Conservation (phyloP, 2,888 invertebrate genomes). For the Quadroppia sp. region DNA sequence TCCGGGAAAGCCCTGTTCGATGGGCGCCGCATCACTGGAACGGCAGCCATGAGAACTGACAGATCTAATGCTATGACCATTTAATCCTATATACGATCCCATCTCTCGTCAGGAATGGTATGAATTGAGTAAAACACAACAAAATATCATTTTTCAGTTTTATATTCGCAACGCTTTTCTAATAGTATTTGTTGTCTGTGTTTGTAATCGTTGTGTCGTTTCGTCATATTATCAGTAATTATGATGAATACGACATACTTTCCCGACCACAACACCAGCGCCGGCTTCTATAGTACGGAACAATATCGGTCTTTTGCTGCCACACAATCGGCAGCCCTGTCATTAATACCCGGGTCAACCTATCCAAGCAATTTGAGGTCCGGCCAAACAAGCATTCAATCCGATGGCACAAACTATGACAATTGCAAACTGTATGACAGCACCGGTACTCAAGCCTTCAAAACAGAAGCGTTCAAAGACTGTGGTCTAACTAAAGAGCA, state of each 20-base stretch:
- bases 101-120: background rate
- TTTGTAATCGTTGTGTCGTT: background rate
- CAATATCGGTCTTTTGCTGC: too few species aligned
- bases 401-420: slow-evolving; percentile 49
- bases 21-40: slow-evolving; percentile 30
- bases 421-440: slow-evolving; percentile 47
- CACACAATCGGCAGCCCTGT: slow-evolving; percentile 37
- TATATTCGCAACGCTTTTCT: background rate
- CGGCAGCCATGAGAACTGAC: background rate
- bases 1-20: slow-evolving; percentile 34
- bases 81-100: slow-evolving; percentile 33
- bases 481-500: slow-evolving; percentile 43
- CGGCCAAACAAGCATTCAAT: slow-evolving; percentile 68
- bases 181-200: slow-evolving; percentile 26
- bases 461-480: slow-evolving; percentile 44
- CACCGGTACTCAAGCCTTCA: slow-evolving; percentile 43
- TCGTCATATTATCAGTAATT: slow-evolving; percentile 15
- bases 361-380: slow-evolving; percentile 68
- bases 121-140: background rate
- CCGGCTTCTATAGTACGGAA: slow-evolving; percentile 86
- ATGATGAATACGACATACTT: slow-evolving; percentile 42
- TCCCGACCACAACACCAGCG: background rate
- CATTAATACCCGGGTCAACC: slow-evolving; percentile 61
- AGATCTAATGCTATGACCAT: slow-evolving; percentile 30
- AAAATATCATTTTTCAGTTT: slow-evolving; percentile 17